Base-by-base conservation (phyloP, 2,113 vertebrate genomes). In the Lophius piscatorius region DNA sequence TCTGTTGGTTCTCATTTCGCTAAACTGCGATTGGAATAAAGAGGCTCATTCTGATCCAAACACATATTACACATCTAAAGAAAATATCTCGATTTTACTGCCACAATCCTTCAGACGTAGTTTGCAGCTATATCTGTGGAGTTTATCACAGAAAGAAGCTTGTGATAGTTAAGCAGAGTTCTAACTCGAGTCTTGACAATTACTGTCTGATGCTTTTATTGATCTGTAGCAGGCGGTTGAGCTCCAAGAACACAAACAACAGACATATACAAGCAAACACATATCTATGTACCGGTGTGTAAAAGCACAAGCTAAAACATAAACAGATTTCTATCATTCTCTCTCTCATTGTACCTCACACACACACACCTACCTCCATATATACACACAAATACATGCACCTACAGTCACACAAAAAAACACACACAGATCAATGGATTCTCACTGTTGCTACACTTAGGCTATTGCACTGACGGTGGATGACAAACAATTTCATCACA, bases 401-500 rank as follows among this genome's bases (percentile, higher is more conserved):
- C 9, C 13, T 41, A 29, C 35, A 13, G 29, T 21, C 39, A 66
- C 44, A 47, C 56, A 52, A 48, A 33, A 14, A 28, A 38, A 76
- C 38, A 51, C 42, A 79, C 61, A 65, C 49, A 64, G 69, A 78
- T 78, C 74, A 34, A 85, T 82, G 55, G 47, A 3, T 22, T 62
- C 54, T 58, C 41, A 58, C 45, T 63, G 64, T 36, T 79, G 54
- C 67, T 69, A 60, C 68, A 70, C 72, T 79, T 70, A 74, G 73
- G 48, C 59, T 58, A 70, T 84, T 75, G 68, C 72, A 81, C 76
- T 81, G 67, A 71, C 82, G 70, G 69, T 66, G 83, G 66, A 72
- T 66, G 82, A 76, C 76, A 73, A 74, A 66, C 51, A 39, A 57
- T 54, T 72, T 70, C 64, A 79, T 76, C 77, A 59, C 61, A 57